Base-by-base conservation (phyloP, 1,140 invertebrate species). In the Spodoptera frugiperda region DNA sequence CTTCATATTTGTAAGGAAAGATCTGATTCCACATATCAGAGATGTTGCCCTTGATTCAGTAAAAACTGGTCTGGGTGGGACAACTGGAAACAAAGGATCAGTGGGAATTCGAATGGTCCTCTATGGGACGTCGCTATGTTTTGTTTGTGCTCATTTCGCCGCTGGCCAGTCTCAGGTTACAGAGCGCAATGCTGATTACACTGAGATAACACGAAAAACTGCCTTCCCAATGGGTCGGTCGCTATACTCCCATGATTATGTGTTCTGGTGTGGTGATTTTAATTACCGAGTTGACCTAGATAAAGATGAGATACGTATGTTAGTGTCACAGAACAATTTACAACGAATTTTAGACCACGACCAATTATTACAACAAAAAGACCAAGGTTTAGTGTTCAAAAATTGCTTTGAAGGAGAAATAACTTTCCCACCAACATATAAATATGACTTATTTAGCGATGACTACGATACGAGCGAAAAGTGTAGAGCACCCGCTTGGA, bases 391-490 rank as follows among this genome's bases (percentile, higher is more conserved):
- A 94, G 97, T 98, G n/a, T 99, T 99, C 88, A 96, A 97, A 88
- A 98, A 98, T 86, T 99, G 98, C 89, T 95, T 96, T 67, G 99
- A 99, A 95, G 99, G 98, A 1, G 96, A 96, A 30, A 97, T 99
- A 17, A 97, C 95, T 63, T 99, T 99, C 94, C 95, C 98, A 19
- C 99, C 99, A 2, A 99, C 99, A 0, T 99, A 99, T 89, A 99
- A 99, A 92, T 99, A 99, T 90, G 99, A 99, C 95, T 93, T 99
- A 46, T 99, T 99, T 92, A 99, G 98, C 87, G 98, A 99, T 93
- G 99, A 99, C 95, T 99, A 99, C 91, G 99, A 99, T 90, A 99
- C 99, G 0, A 99, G 99, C 92, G 99, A 99, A 92, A 99, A 99
- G 93, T 97, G 97, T 87, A 95, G 99, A 57, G 97, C 98, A 39